These are phyloP conservation scores for Tribolium castaneum DNA, from an alignment of 1,140 invertebrate species.

Conservation along the genomic window DNA sequence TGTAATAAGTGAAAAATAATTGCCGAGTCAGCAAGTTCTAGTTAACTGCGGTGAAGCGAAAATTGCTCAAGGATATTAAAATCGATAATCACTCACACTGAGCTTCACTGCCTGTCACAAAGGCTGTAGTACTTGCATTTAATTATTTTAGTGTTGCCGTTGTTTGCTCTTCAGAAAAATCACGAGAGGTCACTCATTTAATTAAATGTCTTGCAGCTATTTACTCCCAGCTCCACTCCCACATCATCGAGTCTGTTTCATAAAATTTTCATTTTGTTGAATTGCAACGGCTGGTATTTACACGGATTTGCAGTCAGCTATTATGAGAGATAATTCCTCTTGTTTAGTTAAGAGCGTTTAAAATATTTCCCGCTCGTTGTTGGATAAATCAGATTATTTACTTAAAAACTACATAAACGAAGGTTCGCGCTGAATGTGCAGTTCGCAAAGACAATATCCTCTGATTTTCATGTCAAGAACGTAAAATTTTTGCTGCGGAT, in stretches of 20 bases:
- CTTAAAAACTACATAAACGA: not conserved
- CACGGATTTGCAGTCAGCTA: not conserved
- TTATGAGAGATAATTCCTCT: not conserved
- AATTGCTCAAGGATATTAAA: slow-evolving; percentile 3
- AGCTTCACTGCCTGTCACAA: not conserved
- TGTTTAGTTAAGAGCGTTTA: not conserved
- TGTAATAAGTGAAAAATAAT: slow-evolving; percentile 2
- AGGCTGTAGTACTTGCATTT: not conserved
- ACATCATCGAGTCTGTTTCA: not conserved
- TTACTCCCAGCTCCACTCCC: not conserved
- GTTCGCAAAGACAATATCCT: too few relatives aligned
- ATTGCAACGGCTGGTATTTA: not conserved
- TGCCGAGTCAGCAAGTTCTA: not conserved
- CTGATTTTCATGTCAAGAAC: too few relatives aligned
- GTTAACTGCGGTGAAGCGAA: slow-evolving; percentile 3
- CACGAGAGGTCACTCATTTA: not conserved
- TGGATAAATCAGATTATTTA: not conserved
- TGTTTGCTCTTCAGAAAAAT: not conserved
- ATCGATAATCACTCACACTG: not conserved
- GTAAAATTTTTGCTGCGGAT: too few relatives aligned
- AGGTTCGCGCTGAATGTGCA: too few relatives aligned
- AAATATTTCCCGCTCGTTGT: not conserved
- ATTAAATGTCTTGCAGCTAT: not conserved
- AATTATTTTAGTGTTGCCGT: not conserved
- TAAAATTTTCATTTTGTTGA: not conserved